Evolutionary conservation across 2,113 vertebrate genomes (phyloP).

Genomic region (Falcunculus frontatus): DNA sequence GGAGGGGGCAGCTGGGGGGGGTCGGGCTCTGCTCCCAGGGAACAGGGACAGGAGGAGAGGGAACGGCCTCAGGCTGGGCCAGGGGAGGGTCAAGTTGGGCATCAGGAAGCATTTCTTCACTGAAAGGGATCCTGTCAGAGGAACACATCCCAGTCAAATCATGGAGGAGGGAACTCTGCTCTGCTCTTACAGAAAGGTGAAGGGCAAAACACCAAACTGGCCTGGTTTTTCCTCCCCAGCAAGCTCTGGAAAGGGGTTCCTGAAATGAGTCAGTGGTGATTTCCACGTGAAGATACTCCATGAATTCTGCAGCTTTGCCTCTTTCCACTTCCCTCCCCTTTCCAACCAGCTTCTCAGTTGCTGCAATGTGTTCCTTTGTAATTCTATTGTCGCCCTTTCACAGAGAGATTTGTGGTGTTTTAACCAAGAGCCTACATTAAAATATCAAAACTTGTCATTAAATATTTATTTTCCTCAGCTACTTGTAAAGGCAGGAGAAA

Average conservation of each 20-base stretch:
- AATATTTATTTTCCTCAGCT: conserved; percentile 62
- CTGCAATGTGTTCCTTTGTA: background rate
- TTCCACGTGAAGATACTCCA: background rate
- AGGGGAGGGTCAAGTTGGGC: rapidly evolving
- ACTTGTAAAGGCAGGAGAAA: conserved; percentile 32
- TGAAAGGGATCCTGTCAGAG: background rate
- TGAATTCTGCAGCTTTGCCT: background rate
- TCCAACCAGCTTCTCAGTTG: background rate
- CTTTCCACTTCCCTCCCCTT: background rate
- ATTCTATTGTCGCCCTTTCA: background rate
- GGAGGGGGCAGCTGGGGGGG: background rate
- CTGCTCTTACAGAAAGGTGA: background rate
- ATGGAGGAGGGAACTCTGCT: background rate
- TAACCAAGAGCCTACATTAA: conserved; percentile 51
- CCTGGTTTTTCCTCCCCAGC: background rate
- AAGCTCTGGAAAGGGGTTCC: background rate
- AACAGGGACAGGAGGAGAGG: background rate
- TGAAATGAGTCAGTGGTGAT: background rate
- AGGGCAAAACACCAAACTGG: background rate
- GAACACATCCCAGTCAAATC: background rate
- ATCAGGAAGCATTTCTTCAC: rapidly evolving
- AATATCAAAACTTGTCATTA: conserved; percentile 61
- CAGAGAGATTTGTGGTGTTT: conserved; percentile 43
- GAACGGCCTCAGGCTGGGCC: background rate
- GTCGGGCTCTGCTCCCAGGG: background rate